Conservation (phyloP, 2,888 invertebrate species). For the Pelosia muscerda region DNA sequence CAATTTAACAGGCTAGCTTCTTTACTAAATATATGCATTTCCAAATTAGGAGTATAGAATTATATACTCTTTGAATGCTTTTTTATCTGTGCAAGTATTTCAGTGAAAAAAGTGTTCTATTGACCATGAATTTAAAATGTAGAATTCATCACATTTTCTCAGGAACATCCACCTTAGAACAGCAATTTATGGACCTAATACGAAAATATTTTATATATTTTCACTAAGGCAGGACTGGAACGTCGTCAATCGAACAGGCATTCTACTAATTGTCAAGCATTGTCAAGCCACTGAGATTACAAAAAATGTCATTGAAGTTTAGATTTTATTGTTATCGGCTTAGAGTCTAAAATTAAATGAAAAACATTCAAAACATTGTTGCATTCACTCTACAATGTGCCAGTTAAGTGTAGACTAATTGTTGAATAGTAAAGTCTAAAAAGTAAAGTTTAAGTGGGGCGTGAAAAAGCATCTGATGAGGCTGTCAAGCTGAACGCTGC, state of each 20-base stretch:
- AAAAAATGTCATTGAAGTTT: too few relatives aligned
- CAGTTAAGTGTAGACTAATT: too few relatives aligned
- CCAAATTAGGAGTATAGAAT: constrained; percentile 77
- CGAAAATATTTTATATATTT: background rate
- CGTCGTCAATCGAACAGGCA: background rate
- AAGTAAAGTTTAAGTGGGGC: too few relatives aligned
- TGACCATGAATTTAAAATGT: constrained; percentile 48
- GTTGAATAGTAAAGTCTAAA: too few relatives aligned
- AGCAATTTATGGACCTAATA: constrained; percentile 26
- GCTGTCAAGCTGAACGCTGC: too few relatives aligned
- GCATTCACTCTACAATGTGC: too few relatives aligned
- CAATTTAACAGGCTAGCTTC: constrained; percentile 35
- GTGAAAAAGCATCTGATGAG: too few relatives aligned
- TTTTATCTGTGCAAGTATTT: constrained; percentile 44
- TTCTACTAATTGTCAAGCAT: too few relatives aligned
- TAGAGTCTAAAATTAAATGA: too few relatives aligned
- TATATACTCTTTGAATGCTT: constrained; percentile 82
- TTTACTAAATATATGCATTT: constrained; percentile 61
- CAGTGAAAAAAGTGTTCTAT: constrained; percentile 42
- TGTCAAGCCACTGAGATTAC: too few relatives aligned
- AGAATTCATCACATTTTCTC: constrained; percentile 49
- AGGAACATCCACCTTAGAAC: constrained; percentile 43
- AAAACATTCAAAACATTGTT: too few relatives aligned
- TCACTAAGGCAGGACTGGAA: background rate
- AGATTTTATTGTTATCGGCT: too few relatives aligned